A percentile compares a stretch with the other conserved stretches of the same genome.
phyloP scores from a whole-genome alignment of 2,113 vertebrate genomes.

The Atractosteus spatula region DNA sequence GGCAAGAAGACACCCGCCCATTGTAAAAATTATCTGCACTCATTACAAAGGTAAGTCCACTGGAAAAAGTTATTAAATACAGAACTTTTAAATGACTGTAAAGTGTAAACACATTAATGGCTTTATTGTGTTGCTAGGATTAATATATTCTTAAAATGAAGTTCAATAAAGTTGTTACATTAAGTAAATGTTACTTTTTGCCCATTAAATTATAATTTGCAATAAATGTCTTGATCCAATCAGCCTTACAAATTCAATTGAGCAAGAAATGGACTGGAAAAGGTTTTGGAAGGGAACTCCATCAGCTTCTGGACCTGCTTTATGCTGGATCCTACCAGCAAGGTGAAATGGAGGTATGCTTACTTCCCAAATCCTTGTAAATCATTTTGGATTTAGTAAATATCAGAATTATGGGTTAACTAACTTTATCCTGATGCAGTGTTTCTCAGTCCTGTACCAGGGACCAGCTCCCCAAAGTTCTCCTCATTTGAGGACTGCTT shows the following conservation, averaged over 20 bases:
- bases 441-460: too few relatives aligned
- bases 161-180: neutral
- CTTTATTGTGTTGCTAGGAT: neutral
- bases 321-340: conserved; percentile 42
- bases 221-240: neutral
- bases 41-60: conserved; percentile 79
- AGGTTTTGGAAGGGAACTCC: conserved; percentile 78
- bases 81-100: neutral
- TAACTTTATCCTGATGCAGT: too few relatives aligned
- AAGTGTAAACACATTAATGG: neutral
- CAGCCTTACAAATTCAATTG: conserved; percentile 79
- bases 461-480: too few relatives aligned
- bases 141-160: conserved; percentile 1
- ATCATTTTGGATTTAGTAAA: neutral
- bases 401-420: neutral
- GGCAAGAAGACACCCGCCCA: conserved; percentile 57
- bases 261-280: conserved; percentile 80
- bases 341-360: conserved; percentile 61
- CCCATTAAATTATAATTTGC: conserved; percentile 9
- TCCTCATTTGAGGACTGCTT: too few relatives aligned
- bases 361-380: neutral
- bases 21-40: conserved; percentile 58
- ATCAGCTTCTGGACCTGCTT: conserved; percentile 69
- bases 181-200: neutral
- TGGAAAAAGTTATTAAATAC: neutral